A percentile compares a stretch with the other conserved stretches of the same genome.
These are phyloP conservation scores for Stenotaenia linearis DNA, from an alignment of 2,888 invertebrate species.

Conservation along the genomic window DNA sequence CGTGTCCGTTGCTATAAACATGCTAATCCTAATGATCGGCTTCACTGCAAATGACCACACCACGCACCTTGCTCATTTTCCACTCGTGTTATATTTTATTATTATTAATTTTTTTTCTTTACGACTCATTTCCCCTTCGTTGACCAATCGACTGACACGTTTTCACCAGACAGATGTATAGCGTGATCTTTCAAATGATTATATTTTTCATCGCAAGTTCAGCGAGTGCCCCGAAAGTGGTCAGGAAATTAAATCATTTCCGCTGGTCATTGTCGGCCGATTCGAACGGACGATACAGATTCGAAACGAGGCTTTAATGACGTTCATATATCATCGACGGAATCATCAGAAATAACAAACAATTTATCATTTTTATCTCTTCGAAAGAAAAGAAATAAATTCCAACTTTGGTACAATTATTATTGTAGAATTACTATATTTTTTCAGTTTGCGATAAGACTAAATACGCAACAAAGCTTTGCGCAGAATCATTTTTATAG, in stretches of 20 bases:
- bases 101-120: background rate
- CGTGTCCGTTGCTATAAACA: conserved; percentile 17
- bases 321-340: background rate
- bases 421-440: too few relatives aligned
- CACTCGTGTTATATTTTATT: conserved; percentile 26
- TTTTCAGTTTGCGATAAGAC: too few relatives aligned
- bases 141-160: conserved; percentile 12
- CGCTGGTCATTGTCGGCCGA: background rate
- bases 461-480: too few relatives aligned
- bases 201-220: conserved; percentile 4
- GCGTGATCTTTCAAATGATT: conserved; percentile 10
- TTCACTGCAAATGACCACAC: conserved; percentile 7
- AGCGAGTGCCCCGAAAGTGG: background rate
- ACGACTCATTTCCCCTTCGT: background rate
- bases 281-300: background rate
- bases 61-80: conserved; percentile 21
- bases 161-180: background rate
- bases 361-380: conserved; percentile 1
- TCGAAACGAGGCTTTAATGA: background rate
- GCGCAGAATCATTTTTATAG: too few relatives aligned
- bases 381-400: background rate
- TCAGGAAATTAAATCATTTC: conserved; percentile 23
- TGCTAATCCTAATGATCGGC: conserved; percentile 17
- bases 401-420: too few relatives aligned
- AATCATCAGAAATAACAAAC: conserved; percentile 3